A percentile compares a stretch with the other conserved stretches of the same genome.
Conservation (phyloP, 2,888 invertebrate genomes). For the Cetonia aurata region DNA sequence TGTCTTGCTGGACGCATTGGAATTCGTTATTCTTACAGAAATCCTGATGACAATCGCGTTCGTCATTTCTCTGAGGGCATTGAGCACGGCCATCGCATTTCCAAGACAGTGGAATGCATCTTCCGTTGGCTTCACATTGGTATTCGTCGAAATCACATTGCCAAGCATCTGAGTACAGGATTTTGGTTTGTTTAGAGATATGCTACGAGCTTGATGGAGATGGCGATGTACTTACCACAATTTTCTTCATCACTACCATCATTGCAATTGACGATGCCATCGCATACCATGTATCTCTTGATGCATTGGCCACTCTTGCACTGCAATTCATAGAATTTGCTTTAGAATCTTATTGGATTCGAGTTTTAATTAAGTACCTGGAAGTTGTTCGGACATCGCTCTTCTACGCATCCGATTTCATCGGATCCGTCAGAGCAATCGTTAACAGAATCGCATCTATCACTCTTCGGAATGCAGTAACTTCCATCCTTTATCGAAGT, state of each 20-base stretch:
- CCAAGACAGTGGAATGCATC: slow-evolving; percentile 72
- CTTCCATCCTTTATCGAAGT: slow-evolving; percentile 71
- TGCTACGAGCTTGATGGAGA: neutral
- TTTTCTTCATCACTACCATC: slow-evolving; percentile 73
- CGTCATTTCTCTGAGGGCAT: slow-evolving; percentile 71
- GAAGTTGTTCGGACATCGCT: slow-evolving; percentile 73
- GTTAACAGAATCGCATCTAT: slow-evolving; percentile 71
- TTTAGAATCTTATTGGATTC: slow-evolving; percentile 1
- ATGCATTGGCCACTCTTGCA: slow-evolving; percentile 73
- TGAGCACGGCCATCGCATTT: slow-evolving; percentile 72
- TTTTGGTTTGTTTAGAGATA: neutral
- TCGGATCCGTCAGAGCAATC: slow-evolving; percentile 76
- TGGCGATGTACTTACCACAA: slow-evolving; percentile 66
- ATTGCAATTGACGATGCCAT: slow-evolving; percentile 73
- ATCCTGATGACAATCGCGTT: slow-evolving; percentile 67
- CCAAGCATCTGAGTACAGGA: slow-evolving; percentile 57
- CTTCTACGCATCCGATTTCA: slow-evolving; percentile 70
- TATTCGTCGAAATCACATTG: slow-evolving; percentile 71
- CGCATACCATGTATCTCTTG: slow-evolving; percentile 72
- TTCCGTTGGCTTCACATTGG: slow-evolving; percentile 65
- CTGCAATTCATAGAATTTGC: slow-evolving; percentile 55
- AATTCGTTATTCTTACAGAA: slow-evolving; percentile 70
- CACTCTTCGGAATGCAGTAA: slow-evolving; percentile 68
- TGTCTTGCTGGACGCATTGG: slow-evolving; percentile 70
- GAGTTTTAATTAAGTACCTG: slow-evolving; percentile 60